Evolutionary conservation across 2,888 invertebrate species (phyloP), one percentile per base, ranked within the genome.

Genomic region (Acronicta leporina): DNA sequence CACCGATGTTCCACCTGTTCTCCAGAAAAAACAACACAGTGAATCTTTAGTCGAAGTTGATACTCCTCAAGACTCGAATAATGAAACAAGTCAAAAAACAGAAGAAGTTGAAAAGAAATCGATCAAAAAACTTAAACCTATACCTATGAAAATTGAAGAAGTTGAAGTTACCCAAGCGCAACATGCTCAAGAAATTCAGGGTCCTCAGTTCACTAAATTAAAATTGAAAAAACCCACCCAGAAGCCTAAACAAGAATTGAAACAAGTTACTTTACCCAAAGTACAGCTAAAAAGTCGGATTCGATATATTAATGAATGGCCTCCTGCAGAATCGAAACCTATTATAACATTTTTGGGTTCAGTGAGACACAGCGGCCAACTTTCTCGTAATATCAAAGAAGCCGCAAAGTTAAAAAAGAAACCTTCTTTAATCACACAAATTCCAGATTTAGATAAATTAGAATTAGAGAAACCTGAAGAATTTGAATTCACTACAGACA

Each of bases 261-360:
- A 87, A 38, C 69, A 86, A 9, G 80, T 89, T 4, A 84, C 87
- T 54, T 87, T 97, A 56, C 97, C 96, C 0, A 96, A 96, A 85
- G 93, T 96, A 52, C 94, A 96, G 80, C 88, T 97, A 0, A 97
- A 96, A 80, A 97, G 97, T 84, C 95, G 96, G 71, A 96, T 97
- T n/a, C 94, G 90, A 43, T 95, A 95, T 74, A 75, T 94, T 30
- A 87, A 92, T 45, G 96, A 96, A 56, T 97, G 96, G 92, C 96
- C 96, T 14, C 95, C 97, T 2, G 87, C 94, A 67, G 89, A 95
- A 57, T 79, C 95, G 8, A 89, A 92, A 69, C 95, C 96, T 0
- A 82, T 92, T 30, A 86, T 96, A 9, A 92, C 94, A 5, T 87
- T 89, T 52, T 85, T 96, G 62, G 95, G 95, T 60, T 95, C 95